These are phyloP conservation scores for Strongylocentrotus purpuratus DNA, from an alignment of 35 echinoderm and acorn worm species.

Conservation along the genomic window DNA sequence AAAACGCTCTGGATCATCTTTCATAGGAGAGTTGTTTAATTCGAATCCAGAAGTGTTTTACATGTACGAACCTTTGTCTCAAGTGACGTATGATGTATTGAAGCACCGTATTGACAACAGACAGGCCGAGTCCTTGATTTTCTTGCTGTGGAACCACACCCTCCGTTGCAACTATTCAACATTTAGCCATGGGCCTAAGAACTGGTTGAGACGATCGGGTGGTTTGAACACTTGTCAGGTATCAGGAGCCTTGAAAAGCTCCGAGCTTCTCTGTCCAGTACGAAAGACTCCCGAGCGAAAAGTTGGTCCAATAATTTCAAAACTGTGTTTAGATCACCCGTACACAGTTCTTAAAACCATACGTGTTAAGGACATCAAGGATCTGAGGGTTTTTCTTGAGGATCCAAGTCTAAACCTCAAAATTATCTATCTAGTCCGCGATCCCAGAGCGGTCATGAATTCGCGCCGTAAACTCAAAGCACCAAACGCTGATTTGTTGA, in stretches of 20 bases:
- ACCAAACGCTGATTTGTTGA: constrained; percentile 66
- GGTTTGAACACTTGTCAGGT: neutral
- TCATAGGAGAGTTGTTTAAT: constrained; percentile 89
- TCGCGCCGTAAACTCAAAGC: constrained; percentile 55
- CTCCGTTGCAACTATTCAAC: constrained; percentile 29
- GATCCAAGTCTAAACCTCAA: constrained; percentile 61
- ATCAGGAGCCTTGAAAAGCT: neutral
- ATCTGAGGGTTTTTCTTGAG: constrained; percentile 52
- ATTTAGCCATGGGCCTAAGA: neutral
- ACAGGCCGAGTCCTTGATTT: neutral
- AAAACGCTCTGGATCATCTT: constrained; percentile 91
- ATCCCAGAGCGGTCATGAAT: constrained; percentile 83
- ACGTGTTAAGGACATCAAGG: constrained; percentile 63
- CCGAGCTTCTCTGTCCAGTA: constrained; percentile 18
- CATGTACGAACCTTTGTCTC: constrained; percentile 73
- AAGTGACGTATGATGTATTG: constrained; percentile 68
- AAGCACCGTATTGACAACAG: constrained; percentile 26
- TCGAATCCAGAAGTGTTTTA: constrained; percentile 82
- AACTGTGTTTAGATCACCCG: constrained; percentile 30
- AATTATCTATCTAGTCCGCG: constrained; percentile 83
- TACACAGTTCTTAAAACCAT: constrained; percentile 78
- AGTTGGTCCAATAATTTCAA: constrained; percentile 10
- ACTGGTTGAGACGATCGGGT: constrained; percentile 29
- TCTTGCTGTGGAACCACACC: constrained; percentile 41
- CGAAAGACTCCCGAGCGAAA: neutral